Conservation (phyloP, 1,140 invertebrate genomes). For the Calycopis cecrops region DNA sequence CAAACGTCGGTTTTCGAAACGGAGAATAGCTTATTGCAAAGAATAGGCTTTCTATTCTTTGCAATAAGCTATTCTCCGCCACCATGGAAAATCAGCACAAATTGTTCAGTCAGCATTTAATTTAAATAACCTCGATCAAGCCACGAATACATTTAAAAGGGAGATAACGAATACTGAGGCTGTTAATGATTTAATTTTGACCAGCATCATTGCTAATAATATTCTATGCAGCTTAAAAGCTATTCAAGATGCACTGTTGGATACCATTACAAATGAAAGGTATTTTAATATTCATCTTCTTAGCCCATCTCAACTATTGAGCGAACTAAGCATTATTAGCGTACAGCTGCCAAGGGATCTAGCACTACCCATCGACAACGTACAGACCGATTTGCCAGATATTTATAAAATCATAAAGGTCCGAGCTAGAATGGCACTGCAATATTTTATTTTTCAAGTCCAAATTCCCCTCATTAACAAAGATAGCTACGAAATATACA, state of each 20-base stretch:
- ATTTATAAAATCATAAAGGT: neutral
- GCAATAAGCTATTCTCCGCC: too few relatives aligned
- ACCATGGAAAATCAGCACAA: neutral
- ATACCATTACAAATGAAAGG: neutral
- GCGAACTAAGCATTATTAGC: neutral
- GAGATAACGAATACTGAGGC: neutral
- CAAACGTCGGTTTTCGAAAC: slow-evolving; percentile 1
- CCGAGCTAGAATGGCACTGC: too few relatives aligned
- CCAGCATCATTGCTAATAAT: neutral
- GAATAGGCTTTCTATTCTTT: too few relatives aligned
- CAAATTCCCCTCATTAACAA: too few relatives aligned
- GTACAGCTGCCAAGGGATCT: neutral
- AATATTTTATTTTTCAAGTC: too few relatives aligned
- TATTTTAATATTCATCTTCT: slow-evolving; percentile 1
- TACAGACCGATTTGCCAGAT: neutral
- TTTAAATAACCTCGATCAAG: too few relatives aligned
- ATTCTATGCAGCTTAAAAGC: neutral
- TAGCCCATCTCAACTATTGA: neutral
- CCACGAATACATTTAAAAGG: too few relatives aligned
- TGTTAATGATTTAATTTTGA: neutral
- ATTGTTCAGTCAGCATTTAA: neutral
- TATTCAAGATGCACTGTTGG: neutral
- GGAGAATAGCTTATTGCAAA: neutral
- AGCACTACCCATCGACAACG: neutral
- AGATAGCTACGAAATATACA: too few relatives aligned